Conservation (phyloP, 1,140 invertebrate genomes). For the Pantala flavescens region DNA sequence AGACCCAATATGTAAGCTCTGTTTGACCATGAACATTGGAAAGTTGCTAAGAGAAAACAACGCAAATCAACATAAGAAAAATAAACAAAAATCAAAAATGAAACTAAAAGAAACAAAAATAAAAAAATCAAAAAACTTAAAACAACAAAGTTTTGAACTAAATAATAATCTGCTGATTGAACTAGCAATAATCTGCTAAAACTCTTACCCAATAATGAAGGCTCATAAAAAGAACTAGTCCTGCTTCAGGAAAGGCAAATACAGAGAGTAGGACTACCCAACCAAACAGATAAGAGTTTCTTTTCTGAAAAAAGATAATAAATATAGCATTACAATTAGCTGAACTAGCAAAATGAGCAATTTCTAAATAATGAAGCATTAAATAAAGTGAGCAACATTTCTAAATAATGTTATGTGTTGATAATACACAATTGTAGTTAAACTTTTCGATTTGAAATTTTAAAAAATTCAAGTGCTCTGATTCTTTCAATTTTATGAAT, state of each 20-base stretch:
- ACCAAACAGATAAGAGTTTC: constrained; percentile 44
- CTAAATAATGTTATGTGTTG: too few relatives aligned
- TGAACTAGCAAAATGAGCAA: too few relatives aligned
- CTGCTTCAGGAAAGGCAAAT: constrained; percentile 54
- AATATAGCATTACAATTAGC: too few relatives aligned
- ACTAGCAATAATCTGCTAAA: constrained; percentile 1
- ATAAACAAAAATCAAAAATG: neutral
- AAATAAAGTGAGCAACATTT: too few relatives aligned
- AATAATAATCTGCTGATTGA: too few relatives aligned
- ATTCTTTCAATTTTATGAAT: too few relatives aligned
- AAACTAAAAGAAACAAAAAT: neutral
- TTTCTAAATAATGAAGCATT: too few relatives aligned
- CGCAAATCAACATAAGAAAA: neutral
- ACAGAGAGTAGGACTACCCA: constrained; percentile 54
- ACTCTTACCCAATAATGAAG: constrained; percentile 53
- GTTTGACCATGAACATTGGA: constrained; percentile 47
- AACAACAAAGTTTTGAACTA: too few relatives aligned
- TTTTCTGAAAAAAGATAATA: constrained; percentile 42
- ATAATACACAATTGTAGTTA: too few relatives aligned
- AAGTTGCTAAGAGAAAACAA: constrained; percentile 38
- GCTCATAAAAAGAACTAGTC: constrained; percentile 56
- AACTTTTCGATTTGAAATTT: too few relatives aligned
- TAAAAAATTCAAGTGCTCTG: too few relatives aligned
- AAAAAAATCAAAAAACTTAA: neutral
- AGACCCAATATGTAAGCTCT: constrained; percentile 48